Evolutionary conservation across 1,140 invertebrate species (phyloP).

Genomic region (Bathynomus jamesi): DNA sequence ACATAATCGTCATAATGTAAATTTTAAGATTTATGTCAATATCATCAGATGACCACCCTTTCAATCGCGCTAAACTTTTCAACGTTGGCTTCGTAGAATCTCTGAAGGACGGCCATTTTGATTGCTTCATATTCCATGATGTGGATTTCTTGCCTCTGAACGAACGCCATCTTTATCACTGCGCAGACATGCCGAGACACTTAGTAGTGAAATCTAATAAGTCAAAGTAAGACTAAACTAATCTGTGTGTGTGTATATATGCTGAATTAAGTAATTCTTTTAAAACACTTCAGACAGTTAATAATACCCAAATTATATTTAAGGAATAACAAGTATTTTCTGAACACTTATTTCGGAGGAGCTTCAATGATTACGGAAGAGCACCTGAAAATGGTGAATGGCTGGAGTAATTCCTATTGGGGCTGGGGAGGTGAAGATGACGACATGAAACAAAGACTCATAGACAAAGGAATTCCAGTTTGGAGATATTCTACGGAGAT

Average conservation of each 20-base stretch:
- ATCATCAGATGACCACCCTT: too few species aligned
- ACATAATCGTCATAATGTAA: too few species aligned
- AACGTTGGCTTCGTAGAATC: slow-evolving; percentile 91
- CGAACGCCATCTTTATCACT: slow-evolving; percentile 84
- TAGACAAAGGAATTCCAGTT: slow-evolving; percentile 20
- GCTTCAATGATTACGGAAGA: slow-evolving; percentile 73
- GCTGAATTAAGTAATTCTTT: too few species aligned
- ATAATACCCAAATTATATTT: too few species aligned
- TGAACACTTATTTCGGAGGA: slow-evolving; percentile 60
- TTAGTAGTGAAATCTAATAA: slow-evolving; percentile 81
- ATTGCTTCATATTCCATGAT: slow-evolving; percentile 94
- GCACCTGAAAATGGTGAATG: slow-evolving; percentile 62
- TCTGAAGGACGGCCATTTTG: slow-evolving; percentile 59
- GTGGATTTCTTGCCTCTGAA: slow-evolving; percentile 89
- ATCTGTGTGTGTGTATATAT: too few species aligned
- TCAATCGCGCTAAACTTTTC: slow-evolving; percentile 88
- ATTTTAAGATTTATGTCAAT: too few species aligned
- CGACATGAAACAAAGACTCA: slow-evolving; percentile 40
- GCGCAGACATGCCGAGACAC: slow-evolving; percentile 74
- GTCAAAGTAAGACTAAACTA: too few species aligned
- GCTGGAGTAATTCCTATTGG: too few species aligned
- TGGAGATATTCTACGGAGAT: slow-evolving; percentile 76
- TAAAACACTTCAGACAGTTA: too few species aligned
- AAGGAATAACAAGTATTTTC: too few species aligned
- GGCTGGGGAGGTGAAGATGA: slow-evolving; percentile 49